A percentile compares a stretch with the other conserved stretches of the same genome.
phyloP scores from a whole-genome alignment of 1,140 invertebrate species.

The Ostrea denselamellosa region DNA sequence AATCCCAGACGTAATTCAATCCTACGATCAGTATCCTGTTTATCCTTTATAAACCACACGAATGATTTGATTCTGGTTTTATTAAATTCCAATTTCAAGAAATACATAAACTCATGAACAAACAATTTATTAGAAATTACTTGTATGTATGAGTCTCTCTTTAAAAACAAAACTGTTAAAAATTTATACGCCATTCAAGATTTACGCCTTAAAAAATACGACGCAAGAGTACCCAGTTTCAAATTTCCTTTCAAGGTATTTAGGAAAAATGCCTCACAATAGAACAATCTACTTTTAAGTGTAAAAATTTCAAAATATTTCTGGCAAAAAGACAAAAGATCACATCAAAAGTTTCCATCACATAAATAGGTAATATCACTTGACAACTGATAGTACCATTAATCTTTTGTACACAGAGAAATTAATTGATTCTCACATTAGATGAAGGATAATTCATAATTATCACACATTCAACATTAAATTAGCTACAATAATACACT shows the following conservation, averaged over 20 bases:
- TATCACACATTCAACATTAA: too few relatives aligned
- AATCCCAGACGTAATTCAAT: too few relatives aligned
- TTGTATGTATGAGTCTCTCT: too few relatives aligned
- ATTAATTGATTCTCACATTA: too few relatives aligned
- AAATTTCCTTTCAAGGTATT: background rate
- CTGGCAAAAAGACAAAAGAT: background rate
- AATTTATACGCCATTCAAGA: background rate
- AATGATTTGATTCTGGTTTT: constrained; percentile 4
- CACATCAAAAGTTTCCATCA: background rate
- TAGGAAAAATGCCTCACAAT: too few relatives aligned
- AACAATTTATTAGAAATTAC: too few relatives aligned
- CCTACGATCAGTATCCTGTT: too few relatives aligned
- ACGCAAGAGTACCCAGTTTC: background rate
- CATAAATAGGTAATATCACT: background rate
- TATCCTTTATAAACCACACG: background rate
- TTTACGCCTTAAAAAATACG: background rate
- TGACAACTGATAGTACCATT: too few relatives aligned
- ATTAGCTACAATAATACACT: too few relatives aligned
- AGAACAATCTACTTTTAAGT: background rate
- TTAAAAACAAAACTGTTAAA: background rate
- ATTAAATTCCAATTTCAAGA: background rate
- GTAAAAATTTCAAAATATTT: background rate
- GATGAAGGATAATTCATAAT: too few relatives aligned
- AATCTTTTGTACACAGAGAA: too few relatives aligned
- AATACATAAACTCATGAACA: background rate